Conservation (phyloP, 2,888 invertebrate genomes). For the Tineola bisselliella region DNA sequence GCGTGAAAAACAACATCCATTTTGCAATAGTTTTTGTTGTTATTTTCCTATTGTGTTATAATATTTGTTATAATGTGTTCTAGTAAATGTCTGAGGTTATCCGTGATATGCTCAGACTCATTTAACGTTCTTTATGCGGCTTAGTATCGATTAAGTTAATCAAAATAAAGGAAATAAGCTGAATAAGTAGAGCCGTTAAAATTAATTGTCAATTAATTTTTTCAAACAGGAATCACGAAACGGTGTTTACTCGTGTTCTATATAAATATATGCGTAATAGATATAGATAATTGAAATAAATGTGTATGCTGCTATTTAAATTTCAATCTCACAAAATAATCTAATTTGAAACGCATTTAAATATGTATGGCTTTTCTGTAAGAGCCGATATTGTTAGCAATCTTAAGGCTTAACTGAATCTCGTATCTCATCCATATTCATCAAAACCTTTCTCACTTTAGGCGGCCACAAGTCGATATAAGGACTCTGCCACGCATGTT, state of each 20-base stretch:
- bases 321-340: background rate
- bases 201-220: too few species aligned
- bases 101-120: too few species aligned
- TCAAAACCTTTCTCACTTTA: constrained; percentile 5
- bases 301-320: background rate
- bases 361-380: constrained; percentile 1
- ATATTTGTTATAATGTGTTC: too few species aligned
- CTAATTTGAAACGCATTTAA: background rate
- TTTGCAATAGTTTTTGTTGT: background rate
- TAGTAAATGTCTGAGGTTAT: too few species aligned
- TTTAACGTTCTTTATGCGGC: too few species aligned
- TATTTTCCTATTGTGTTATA: background rate
- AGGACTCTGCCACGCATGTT: constrained; percentile 7
- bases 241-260: too few species aligned
- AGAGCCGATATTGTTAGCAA: constrained; percentile 5
- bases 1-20: background rate
- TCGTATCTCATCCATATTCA: constrained; percentile 5
- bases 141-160: too few species aligned
- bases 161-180: too few species aligned
- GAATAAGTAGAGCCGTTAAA: too few species aligned
- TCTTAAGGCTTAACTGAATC: constrained; percentile 8
- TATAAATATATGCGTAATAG: too few species aligned
- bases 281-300: background rate
- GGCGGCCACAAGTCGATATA: constrained; percentile 12
- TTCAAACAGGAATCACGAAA: too few species aligned